Percentiles rank a stretch among this genome's conserved stretches.
These are phyloP conservation scores for Podilymbus podiceps DNA, from an alignment of 2,113 vertebrate genomes.

Conservation along the genomic window DNA sequence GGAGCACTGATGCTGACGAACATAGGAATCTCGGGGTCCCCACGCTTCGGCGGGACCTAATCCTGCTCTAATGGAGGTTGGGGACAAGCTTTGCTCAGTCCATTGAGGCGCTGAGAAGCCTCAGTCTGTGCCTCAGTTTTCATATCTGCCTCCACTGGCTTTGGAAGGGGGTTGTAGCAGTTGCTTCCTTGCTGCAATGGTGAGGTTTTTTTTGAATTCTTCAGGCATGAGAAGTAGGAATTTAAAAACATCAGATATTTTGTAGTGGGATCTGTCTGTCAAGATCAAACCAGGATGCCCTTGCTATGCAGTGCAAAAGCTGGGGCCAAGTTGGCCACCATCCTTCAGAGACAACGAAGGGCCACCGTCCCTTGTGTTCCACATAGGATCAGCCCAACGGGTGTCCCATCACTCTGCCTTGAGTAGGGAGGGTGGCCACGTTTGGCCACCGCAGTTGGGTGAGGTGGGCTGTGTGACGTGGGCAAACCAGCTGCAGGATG, in stretches of 20 bases:
- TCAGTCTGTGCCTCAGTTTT: background rate
- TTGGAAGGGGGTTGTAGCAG: background rate
- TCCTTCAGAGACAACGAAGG: background rate
- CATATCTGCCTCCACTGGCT: background rate
- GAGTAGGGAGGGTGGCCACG: rapidly evolving
- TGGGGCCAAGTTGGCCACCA: background rate
- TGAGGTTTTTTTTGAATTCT: background rate
- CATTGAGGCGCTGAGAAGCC: background rate
- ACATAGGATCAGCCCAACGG: background rate
- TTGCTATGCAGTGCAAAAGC: background rate
- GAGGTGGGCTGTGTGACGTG: background rate
- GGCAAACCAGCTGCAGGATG: background rate
- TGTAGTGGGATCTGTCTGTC: background rate
- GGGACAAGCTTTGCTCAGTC: background rate
- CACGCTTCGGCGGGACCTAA: background rate
- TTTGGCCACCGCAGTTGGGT: rapidly evolving
- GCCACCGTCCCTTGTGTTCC: background rate
- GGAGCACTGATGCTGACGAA: background rate
- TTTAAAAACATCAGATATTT: background rate
- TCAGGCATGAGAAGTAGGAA: background rate
- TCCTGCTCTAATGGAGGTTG: rapidly evolving
- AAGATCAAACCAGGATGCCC: background rate
- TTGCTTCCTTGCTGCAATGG: background rate
- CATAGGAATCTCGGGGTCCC: background rate
- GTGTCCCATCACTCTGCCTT: background rate